A percentile compares a stretch with the other conserved stretches of the same genome.
Conservation (phyloP, 2,113 vertebrate species). For the Xiphophorus hellerii region DNA sequence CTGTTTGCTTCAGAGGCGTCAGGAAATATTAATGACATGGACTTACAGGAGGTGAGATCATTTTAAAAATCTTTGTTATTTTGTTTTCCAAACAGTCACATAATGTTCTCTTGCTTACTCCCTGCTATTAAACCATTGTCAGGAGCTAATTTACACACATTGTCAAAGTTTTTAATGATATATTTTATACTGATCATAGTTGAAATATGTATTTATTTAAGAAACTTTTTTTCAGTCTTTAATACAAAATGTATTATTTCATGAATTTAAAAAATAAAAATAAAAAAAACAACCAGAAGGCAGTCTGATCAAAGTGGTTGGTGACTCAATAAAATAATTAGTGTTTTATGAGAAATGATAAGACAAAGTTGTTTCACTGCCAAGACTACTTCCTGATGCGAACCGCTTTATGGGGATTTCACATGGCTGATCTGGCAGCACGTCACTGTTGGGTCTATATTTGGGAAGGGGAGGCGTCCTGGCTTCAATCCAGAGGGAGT, state of each 20-base stretch:
- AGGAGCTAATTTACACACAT: neutral
- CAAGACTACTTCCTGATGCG: slow-evolving; percentile 68
- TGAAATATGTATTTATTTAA: neutral
- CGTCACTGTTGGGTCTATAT: slow-evolving; percentile 79
- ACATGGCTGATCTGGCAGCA: slow-evolving; percentile 73
- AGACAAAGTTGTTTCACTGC: slow-evolving; percentile 25
- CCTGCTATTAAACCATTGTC: no score
- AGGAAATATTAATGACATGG: slow-evolving; percentile 70
- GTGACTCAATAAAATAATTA: neutral
- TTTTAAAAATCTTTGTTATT: slow-evolving; percentile 11
- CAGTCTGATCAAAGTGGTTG: neutral
- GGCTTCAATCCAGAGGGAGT: slow-evolving; percentile 54
- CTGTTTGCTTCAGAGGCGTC: slow-evolving; percentile 65
- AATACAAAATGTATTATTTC: neutral
- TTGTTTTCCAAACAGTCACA: neutral
- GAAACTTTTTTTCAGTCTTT: neutral
- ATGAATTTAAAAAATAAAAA: neutral
- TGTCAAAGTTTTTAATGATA: neutral
- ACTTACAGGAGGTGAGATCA: slow-evolving; percentile 71
- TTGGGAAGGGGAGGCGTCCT: slow-evolving; percentile 78
- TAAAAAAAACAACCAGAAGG: neutral
- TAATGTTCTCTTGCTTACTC: slow-evolving; percentile 40
- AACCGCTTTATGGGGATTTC: slow-evolving; percentile 76
- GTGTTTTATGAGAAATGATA: neutral
- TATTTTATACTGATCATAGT: neutral